These are phyloP conservation scores for Acridotheres tristis DNA, from an alignment of 2,797 vertebrate genomes.

Conservation along the genomic window DNA sequence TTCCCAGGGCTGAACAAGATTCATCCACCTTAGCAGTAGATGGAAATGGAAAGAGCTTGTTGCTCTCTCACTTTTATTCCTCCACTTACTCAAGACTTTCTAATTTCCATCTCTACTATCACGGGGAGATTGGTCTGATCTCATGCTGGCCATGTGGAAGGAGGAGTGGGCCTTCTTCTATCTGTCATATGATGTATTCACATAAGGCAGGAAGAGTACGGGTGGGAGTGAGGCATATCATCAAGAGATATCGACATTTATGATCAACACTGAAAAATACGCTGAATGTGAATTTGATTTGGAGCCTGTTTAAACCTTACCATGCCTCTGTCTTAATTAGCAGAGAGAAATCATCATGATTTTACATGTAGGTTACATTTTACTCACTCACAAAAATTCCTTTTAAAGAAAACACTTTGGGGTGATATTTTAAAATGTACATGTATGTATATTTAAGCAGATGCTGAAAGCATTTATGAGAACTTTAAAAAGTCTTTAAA, in stretches of 20 bases:
- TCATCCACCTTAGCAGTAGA: not conserved
- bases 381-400: not conserved
- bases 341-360: not conserved
- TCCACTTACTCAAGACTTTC: not conserved
- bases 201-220: not conserved
- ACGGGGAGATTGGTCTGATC: not conserved
- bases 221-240: not conserved
- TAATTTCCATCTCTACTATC: not conserved
- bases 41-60: not conserved
- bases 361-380: not conserved
- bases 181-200: not conserved
- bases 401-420: not conserved
- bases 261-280: not conserved
- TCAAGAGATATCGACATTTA: not conserved
- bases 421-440: not conserved
- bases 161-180: not conserved
- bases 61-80: not conserved
- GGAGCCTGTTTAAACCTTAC: not conserved
- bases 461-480: not conserved
- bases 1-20: not conserved
- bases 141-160: not conserved
- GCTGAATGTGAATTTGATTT: not conserved
- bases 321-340: not conserved
- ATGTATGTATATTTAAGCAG: not conserved
- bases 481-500: not conserved